Base-by-base conservation (phyloP, 2,888 invertebrate species). In the Tenthredo notha region DNA sequence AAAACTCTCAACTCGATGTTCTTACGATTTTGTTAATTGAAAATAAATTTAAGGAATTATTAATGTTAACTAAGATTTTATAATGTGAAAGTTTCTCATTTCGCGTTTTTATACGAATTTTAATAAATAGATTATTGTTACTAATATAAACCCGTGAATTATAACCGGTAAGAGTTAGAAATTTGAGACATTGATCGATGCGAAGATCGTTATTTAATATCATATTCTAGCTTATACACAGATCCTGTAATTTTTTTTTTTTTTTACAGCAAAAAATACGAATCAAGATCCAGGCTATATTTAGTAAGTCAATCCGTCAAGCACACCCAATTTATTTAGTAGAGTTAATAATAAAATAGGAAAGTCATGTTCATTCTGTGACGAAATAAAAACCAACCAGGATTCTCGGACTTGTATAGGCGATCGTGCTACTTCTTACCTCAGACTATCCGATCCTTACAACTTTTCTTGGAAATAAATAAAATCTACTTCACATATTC, bases 281-380 rank as follows among this genome's bases (percentile, higher is more conserved):
- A 75, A 75, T 25, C 40, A 10, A 47, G 47, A 47, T 75, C 15
- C 12, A 25, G 47, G 12, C 12, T 43, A 47, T 1, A 21, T 29
- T 75, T 75, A 15, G 25, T 25, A 4, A n/a, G 1, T 47, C 75
- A 21, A 15, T 47, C 47, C 75, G 75, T 75, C 75, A 47, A 47
- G 43, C 47, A 75, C n/a, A 37, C 70, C 37, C 25, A 47, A n/a
- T 6, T 75, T 75, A 47, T 75, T 75, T 47, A 43, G 21, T 47
- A 43, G 21, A 25, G 25, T 40, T 40, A 75, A 75, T 75, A 75
- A 75, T 75, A 21, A 70, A 75, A 47, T 47, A 47, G 47, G 75
- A 75, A 75, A 75, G 75, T 75, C 75, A 75, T 29, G 37, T 70
- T 70, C 70, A 70, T 70, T 37, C 33, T 18, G 7, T 37, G 37